Evolutionary conservation across 92 coral and sea anemone genomes (phyloP), one percentile per base, ranked within the genome.

Genomic region (Porites divaricata): DNA sequence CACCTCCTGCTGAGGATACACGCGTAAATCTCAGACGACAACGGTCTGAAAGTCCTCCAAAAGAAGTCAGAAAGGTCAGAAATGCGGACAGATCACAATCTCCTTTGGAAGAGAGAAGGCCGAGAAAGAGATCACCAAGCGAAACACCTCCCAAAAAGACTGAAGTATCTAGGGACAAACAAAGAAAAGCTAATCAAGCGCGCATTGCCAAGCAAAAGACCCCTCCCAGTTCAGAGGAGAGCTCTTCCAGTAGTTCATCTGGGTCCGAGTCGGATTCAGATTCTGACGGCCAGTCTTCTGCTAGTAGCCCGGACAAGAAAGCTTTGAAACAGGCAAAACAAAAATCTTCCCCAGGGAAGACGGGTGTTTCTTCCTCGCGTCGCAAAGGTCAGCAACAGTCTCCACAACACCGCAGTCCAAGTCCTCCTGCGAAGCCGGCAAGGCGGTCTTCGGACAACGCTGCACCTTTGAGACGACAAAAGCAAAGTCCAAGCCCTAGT

Each of bases 201-300:
- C 16, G 59, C 28, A 22, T 25, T 20, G 24, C 45, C 12, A 81
- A 69, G 57, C 12, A 13, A 7, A 80, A 62, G 76, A 19, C 23
- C 2, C 35, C 67, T 26, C 70, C 85, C 79, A 82, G 86, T 63
- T 82, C 86, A 51, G 86, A 82, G 63, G 86, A 82, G 66, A 82
- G 79, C 52, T 72, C 86, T 23, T 82, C 86, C 59, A 63, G 83
- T 25, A 81, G 81, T 67, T 77, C 76, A 20, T 80, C 88, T 57
- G 84, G 67, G 17, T 86, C 92, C 50, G 91, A 75, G 20, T 89
- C 89, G 23, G 84, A 66, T 45, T 84, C 93, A 63, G 88, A 74
- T 14, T 89, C 90, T 24, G 90, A 87, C 56, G 78, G 58, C 7
- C 74, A 77, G 26, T 83, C 91, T 5, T 76, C 87, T 4, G 50